Percentiles rank a stretch among this genome's conserved stretches.
These are phyloP conservation scores for Falco novaeseelandiae DNA, from an alignment of 2,797 vertebrate genomes.

Conservation along the genomic window DNA sequence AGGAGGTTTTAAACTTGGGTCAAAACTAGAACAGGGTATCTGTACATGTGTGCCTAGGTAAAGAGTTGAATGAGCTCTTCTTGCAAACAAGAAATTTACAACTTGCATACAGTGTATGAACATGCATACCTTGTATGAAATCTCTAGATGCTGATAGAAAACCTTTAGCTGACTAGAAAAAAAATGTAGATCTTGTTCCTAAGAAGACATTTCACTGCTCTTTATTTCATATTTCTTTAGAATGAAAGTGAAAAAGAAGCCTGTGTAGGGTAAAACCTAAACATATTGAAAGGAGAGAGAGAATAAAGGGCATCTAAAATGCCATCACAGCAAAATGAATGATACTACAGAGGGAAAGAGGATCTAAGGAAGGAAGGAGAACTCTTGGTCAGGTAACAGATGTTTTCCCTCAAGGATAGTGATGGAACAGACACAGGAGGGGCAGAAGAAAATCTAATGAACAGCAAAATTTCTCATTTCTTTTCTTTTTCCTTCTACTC, in stretches of 20 bases:
- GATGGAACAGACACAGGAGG: not conserved
- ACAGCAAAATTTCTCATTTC: not conserved
- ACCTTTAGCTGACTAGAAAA: not conserved
- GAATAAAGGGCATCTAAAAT: slow-evolving; percentile 15
- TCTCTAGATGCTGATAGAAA: not conserved
- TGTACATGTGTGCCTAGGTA: not conserved
- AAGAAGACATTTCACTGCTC: not conserved
- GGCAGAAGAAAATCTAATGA: not conserved
- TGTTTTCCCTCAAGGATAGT: slow-evolving; percentile 38
- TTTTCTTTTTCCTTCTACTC: not conserved
- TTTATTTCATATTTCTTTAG: not conserved
- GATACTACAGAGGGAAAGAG: not conserved
- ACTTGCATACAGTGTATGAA: not conserved
- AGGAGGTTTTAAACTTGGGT: not conserved
- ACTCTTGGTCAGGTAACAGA: slow-evolving; percentile 35
- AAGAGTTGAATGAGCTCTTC: not conserved
- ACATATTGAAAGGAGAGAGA: not conserved
- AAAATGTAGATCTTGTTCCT: not conserved
- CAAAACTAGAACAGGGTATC: not conserved
- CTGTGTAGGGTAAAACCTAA: not conserved
- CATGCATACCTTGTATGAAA: not conserved
- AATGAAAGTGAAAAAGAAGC: not conserved
- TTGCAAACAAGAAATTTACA: not conserved
- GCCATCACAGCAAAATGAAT: not conserved
- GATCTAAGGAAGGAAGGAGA: slow-evolving; percentile 4